Conservation (phyloP, 2,113 vertebrate genomes). For the Boulengeromyrus knoepffleri region DNA sequence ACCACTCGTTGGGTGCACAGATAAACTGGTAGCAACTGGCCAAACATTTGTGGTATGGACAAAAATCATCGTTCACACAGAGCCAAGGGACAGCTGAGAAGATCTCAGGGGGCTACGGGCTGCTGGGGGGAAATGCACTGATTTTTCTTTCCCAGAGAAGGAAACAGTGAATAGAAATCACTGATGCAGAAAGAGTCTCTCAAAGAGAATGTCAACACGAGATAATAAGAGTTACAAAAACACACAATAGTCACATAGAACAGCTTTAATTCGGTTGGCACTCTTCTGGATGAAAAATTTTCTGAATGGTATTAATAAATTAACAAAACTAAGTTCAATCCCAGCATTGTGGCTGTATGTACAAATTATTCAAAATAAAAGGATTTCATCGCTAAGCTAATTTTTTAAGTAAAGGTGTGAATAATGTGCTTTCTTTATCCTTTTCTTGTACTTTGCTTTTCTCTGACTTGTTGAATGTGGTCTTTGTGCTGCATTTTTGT, state of each 20-base stretch:
- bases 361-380: neutral
- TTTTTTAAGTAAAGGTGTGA: neutral
- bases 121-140: slow-evolving; percentile 45
- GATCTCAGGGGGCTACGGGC: slow-evolving; percentile 26
- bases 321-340: slow-evolving; percentile 42
- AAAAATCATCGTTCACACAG: slow-evolving; percentile 1
- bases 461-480: slow-evolving; percentile 56
- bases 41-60: neutral
- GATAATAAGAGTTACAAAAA: slow-evolving; percentile 53
- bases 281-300: slow-evolving; percentile 43
- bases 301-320: slow-evolving; percentile 39
- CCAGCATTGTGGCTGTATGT: slow-evolving; percentile 35
- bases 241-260: slow-evolving; percentile 51
- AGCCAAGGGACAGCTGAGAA: neutral
- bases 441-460: slow-evolving; percentile 40
- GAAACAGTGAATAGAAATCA: slow-evolving; percentile 44
- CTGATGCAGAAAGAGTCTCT: slow-evolving; percentile 45
- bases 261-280: slow-evolving; percentile 53
- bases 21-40: slow-evolving; percentile 14
- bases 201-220: slow-evolving; percentile 51
- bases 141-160: slow-evolving; percentile 48
- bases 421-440: slow-evolving; percentile 28
- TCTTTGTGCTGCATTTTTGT: slow-evolving; percentile 56
- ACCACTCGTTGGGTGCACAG: neutral
- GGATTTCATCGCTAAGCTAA: neutral